Evolutionary conservation across 2,113 vertebrate genomes (phyloP).

Genomic region (Periophthalmodon schlosseri): DNA sequence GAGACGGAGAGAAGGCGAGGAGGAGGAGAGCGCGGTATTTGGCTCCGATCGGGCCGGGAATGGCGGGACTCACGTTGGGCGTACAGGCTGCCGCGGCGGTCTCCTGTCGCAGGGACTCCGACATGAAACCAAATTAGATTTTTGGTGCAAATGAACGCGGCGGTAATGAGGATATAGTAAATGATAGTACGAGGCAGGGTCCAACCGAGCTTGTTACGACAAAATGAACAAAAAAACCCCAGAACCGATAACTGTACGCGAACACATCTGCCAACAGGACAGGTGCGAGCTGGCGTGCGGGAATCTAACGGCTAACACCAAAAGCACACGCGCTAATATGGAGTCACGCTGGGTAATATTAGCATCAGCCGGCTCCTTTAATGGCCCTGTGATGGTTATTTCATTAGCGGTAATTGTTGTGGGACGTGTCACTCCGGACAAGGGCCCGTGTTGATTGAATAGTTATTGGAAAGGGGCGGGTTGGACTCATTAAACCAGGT

Average conservation of each 20-base stretch:
- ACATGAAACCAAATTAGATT: conserved; percentile 49
- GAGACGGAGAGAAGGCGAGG: conserved; percentile 51
- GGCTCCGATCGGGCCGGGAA: conserved; percentile 55
- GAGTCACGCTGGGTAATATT: conserved; percentile 67
- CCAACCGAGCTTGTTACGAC: conserved; percentile 19
- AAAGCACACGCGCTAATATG: conserved; percentile 33
- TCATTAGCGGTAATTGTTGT: conserved; percentile 80
- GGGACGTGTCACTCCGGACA: conserved; percentile 77
- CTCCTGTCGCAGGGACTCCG: conserved; percentile 59
- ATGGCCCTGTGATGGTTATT: conserved; percentile 81
- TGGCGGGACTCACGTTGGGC: conserved; percentile 61
- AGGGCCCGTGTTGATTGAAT: conserved; percentile 72
- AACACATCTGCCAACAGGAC: conserved; percentile 38
- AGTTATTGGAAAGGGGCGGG: conserved; percentile 60
- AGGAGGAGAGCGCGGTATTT: conserved; percentile 58
- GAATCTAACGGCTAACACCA: conserved; percentile 28
- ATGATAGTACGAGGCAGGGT: conserved; percentile 39
- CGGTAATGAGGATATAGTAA: conserved; percentile 47
- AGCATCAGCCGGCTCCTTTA: conserved; percentile 52
- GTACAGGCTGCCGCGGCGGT: conserved; percentile 53
- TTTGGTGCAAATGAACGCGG: conserved; percentile 36
- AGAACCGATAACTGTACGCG: background rate
- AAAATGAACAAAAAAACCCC: background rate
- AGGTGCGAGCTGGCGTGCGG: conserved; percentile 63
- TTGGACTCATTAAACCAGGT: conserved; percentile 55